Evolutionary conservation across 2,888 invertebrate species (phyloP), one percentile per base, ranked within the genome.

Genomic region (Caenorhabditis sp.): DNA sequence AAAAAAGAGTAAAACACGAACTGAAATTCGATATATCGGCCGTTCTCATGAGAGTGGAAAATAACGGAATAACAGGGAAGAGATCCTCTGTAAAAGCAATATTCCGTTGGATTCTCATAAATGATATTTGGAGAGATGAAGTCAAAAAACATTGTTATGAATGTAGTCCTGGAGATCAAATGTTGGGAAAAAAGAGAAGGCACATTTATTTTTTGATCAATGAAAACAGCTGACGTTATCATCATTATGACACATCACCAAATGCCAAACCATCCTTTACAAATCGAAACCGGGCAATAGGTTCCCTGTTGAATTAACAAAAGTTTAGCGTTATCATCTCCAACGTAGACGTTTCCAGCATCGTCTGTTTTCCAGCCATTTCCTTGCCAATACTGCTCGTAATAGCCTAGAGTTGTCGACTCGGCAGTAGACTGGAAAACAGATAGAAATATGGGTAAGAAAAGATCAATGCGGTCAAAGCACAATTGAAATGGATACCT

Each of bases 231-330:
- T 47, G 47, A 47, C 47, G 24, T 54, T 54, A 54, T 54, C 26
- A 54, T 54, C 14, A 54, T 24, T 26, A 54, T 54, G 26, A 31
- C 41, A 44, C 0, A 31, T 59, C 41, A 77, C 77, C 76, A 82
- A 38, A 82, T 82, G 8, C 82, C 83, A 19, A 83, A 83, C 84
- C 84, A 84, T 56, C 80, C 80, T 49, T 80, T 80, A 51, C 84
- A 84, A 26, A 84, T 80, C 2, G 56, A 44, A 14, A 47, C 49
- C n/a, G 84, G 84, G 41, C 84, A 84, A 19, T 76, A 84, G 6
- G 76, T 73, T 56, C 84, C 84, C 31, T 68, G 59, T 54, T 75
- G 76, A 31, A 84, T 80, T 26, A 84, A 49, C 8, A 66, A 41
- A 12, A 84, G 61, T 49, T 84, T 84, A n/a, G 66, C 38, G 38